Conservation (phyloP, 2,888 invertebrate genomes). For the Machimus rusticus region DNA sequence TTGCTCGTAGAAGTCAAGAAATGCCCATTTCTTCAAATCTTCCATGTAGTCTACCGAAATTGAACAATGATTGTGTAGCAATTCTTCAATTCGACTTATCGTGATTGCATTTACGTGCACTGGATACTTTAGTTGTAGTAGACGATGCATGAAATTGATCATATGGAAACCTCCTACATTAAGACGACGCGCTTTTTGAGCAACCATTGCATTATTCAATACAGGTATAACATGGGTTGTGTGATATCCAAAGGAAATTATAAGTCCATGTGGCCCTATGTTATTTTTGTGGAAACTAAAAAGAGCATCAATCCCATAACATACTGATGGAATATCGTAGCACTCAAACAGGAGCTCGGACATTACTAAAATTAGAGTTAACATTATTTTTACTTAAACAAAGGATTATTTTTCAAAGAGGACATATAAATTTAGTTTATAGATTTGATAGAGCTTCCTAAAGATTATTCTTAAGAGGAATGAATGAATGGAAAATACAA, state of each 20-base stretch:
- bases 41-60: slow-evolving; percentile 81
- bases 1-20: slow-evolving; percentile 80
- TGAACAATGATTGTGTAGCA: slow-evolving; percentile 81
- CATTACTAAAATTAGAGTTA: slow-evolving; percentile 75
- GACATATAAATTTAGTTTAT: background rate
- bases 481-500: too few species aligned
- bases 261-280: slow-evolving; percentile 67
- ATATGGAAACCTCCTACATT: slow-evolving; percentile 87
- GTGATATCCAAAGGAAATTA: slow-evolving; percentile 87
- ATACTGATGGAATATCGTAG: slow-evolving; percentile 83
- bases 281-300: slow-evolving; percentile 74
- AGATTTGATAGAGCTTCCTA: background rate
- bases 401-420: background rate
- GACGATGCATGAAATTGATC: slow-evolving; percentile 75
- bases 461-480: background rate
- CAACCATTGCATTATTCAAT: slow-evolving; percentile 73
- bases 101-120: slow-evolving; percentile 89
- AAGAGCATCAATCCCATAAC: slow-evolving; percentile 87
- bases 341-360: slow-evolving; percentile 93
- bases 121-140: slow-evolving; percentile 92
- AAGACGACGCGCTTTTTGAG: slow-evolving; percentile 77
- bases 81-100: slow-evolving; percentile 84
- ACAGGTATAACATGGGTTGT: slow-evolving; percentile 89
- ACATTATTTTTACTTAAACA: background rate
- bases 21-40: slow-evolving; percentile 82